A percentile compares a stretch with the other conserved stretches of the same genome.
Evolutionary conservation across 2,888 invertebrate species (phyloP).

Genomic region (Azorinus chamasolen): DNA sequence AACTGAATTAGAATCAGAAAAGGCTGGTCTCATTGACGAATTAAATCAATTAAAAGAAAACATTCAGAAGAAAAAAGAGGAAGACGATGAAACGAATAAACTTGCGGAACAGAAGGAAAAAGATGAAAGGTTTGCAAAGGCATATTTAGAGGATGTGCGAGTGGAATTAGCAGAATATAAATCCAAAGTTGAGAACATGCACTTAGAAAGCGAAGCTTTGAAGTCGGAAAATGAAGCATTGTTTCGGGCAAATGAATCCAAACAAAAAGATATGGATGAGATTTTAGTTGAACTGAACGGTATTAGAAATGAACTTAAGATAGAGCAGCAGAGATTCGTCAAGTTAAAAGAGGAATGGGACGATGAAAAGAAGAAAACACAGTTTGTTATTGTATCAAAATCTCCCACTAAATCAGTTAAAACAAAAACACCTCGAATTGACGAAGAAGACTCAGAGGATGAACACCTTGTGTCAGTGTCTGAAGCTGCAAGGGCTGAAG

Average conservation of each 20-base stretch:
- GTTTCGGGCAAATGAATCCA: conserved; percentile 63
- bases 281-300: conserved; percentile 45
- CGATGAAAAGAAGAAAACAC: conserved; percentile 50
- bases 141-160: conserved; percentile 50
- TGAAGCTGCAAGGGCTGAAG: conserved; percentile 52
- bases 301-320: conserved; percentile 44
- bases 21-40: conserved; percentile 54
- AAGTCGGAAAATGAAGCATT: conserved; percentile 65
- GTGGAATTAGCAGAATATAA: conserved; percentile 44
- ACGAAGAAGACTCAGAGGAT: conserved; percentile 60
- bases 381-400: conserved; percentile 64
- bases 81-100: conserved; percentile 22
- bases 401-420: conserved; percentile 11
- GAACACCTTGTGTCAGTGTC: conserved; percentile 54
- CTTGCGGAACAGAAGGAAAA: conserved; percentile 39
- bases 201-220: conserved; percentile 58
- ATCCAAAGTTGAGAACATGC: conserved; percentile 42
- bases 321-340: conserved; percentile 40
- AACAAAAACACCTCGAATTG: conserved; percentile 29
- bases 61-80: conserved; percentile 29
- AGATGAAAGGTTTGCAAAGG: conserved; percentile 34
- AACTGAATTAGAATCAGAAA: conserved; percentile 49
- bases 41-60: conserved; percentile 35
- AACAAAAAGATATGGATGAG: conserved; percentile 52
- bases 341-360: conserved; percentile 59